Base-by-base conservation (phyloP, 2,888 invertebrate species). In the Melikaiella ostensackeni region DNA sequence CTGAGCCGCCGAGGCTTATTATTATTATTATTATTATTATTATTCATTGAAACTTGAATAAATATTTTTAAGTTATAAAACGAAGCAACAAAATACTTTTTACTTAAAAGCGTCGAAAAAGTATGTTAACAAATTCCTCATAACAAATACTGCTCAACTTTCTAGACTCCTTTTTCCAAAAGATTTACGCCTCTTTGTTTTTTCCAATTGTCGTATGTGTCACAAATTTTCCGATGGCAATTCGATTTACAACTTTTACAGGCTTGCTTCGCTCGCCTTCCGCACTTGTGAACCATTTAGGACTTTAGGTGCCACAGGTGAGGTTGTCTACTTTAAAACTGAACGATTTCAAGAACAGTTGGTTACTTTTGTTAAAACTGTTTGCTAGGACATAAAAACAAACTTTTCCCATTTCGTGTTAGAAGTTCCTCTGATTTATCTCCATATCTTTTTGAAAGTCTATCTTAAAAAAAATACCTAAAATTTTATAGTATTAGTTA, bases 401-500 rank as follows among this genome's bases (percentile, higher is more conserved):
- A 70, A 46, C 70, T 46, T 70, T 70, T 70, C 70, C 50, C 30
- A 50, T 70, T 50, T 50, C 30, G n/a, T n/a, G 11, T 70, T 70
- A 21, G n/a, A 50, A 70, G 30, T 30, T 50, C 38, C 21, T 50
- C 24, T 50, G 50, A 50, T 70, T 50, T 50, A 70, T 50, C 66
- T n/a, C 30, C 30, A 57, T 27, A 24, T 13, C 24, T n/a, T n/a
- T n/a, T 50, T 50, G 50, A n/a, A 50, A 50, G n/a, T 2, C 7
- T n/a, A 2, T 8, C 2, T 50, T n/a, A n/a, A n/a, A n/a, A 9
- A 50, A 9, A n/a, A 9, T n/a, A 50, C 8, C n/a, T 50, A 19
- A n/a, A n/a, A n/a, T 50, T n/a, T 50, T n/a, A n/a, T 50, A 42
- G 5, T 16, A 16, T 4, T 16, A 42, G 11, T 42, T 16, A 42